Conservation (phyloP, 2,113 vertebrate species). For the Nansenia antarctica region DNA sequence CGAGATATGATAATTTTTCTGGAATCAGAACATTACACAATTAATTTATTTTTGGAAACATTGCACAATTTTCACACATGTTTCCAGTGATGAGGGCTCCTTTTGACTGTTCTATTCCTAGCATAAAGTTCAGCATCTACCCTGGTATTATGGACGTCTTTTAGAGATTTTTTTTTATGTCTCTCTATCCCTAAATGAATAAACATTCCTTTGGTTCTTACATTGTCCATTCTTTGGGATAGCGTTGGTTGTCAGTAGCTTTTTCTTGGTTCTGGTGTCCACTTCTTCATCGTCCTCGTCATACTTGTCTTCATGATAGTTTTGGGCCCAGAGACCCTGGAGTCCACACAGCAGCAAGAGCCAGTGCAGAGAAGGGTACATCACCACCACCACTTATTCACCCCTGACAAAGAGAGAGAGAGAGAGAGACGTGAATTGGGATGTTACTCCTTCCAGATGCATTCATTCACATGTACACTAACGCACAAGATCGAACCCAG, state of each 20-base stretch:
- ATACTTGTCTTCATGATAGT: conserved; percentile 69
- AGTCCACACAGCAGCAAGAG: conserved; percentile 76
- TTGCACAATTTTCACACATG: too few relatives aligned
- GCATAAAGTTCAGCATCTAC: too few relatives aligned
- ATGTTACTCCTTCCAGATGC: background rate
- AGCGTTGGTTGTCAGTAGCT: conserved; percentile 62
- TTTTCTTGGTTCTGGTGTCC: conserved; percentile 66
- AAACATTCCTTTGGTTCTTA: conserved; percentile 40
- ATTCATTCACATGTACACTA: background rate
- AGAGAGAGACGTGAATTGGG: background rate
- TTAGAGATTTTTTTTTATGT: background rate
- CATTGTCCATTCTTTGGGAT: conserved; percentile 65
- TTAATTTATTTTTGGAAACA: background rate
- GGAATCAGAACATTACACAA: background rate
- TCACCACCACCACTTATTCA: conserved; percentile 39
- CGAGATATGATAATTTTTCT: conserved; percentile 46
- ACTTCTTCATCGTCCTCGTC: conserved; percentile 68
- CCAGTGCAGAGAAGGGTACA: conserved; percentile 62
- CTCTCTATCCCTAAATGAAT: background rate
- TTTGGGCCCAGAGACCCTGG: conserved; percentile 73
- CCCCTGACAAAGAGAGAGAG: conserved; percentile 19
- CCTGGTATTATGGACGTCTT: too few relatives aligned
- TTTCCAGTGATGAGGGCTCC: background rate
- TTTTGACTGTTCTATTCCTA: too few relatives aligned
- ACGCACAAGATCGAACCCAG: too few relatives aligned